Evolutionary conservation across 2,113 vertebrate genomes (phyloP), one percentile per base, ranked within the genome.

Genomic region (Channa argus): DNA sequence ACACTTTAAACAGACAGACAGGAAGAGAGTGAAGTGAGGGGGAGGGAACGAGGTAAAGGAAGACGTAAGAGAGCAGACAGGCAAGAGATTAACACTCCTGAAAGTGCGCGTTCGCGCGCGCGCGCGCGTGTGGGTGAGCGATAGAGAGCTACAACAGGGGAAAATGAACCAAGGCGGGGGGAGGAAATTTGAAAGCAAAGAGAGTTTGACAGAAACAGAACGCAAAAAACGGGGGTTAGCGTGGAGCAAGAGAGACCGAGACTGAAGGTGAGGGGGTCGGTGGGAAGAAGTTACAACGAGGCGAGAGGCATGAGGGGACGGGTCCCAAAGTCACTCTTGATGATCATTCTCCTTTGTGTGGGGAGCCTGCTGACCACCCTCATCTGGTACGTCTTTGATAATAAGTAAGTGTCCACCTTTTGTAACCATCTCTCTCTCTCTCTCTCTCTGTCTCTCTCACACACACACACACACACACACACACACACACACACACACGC

Each of bases 331-430:
- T 39, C 59, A 58, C 41, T 89, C 15, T 60, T 83, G 44, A 76
- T 76, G 68, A 59, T 92, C 38, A 77, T 47, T 11, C 15, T 92
- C 15, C 8, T 93, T 38, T 74, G 45, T 38, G 6, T 91, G 82
- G 85, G 79, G 45, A 88, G 78, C 49, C 63, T 90, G 67, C 46
- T 92, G 68, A 90, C 79, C 43, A 69, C 69, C 5, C 6, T 91
- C 59, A 13, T 86, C 76, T 92, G 88, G 90, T 86, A 77, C 77
- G 50, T 49, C 13, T 34, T 63, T 41, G 67, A 65, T 34, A 2
- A 61, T 71, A 88, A 80, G 93, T 94, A 82, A 89, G 91, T 88
- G 34, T 46, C 3, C 1, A 24, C 1, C 24, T 24, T 24, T 24
- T 24, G 24, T 2, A 3, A 36, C 0, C 14, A 2, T 5, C 4